phyloP scores from a whole-genome alignment of 2,113 vertebrate species.

The Scomber colias region DNA sequence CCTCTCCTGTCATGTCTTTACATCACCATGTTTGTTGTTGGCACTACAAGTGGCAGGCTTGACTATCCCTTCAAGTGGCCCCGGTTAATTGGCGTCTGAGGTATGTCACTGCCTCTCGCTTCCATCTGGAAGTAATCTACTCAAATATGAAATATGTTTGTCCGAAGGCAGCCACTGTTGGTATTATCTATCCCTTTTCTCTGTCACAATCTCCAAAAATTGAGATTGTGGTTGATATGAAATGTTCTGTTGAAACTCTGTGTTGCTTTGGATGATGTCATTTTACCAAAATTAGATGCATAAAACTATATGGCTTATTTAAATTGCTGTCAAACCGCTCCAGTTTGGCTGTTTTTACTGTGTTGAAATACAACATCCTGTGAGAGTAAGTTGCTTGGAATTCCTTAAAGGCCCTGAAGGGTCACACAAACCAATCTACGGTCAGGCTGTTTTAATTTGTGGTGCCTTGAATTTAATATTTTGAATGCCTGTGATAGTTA shows the following conservation, averaged over 20 bases:
- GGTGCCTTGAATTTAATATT: slow-evolving; percentile 24
- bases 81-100: slow-evolving; percentile 54
- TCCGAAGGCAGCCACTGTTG: slow-evolving; percentile 16
- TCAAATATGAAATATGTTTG: slow-evolving; percentile 60
- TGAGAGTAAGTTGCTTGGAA: slow-evolving; percentile 37
- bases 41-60: slow-evolving; percentile 34
- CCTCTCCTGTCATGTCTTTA: background rate
- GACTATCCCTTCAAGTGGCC: slow-evolving; percentile 51
- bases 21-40: slow-evolving; percentile 31
- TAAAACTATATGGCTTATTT: slow-evolving; percentile 15
- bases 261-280: no score
- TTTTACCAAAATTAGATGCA: no score
- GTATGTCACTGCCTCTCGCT: slow-evolving; percentile 54
- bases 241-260: background rate
- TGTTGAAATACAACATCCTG: background rate
- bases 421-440: slow-evolving; percentile 21
- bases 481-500: slow-evolving; percentile 23
- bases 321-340: slow-evolving; percentile 1
- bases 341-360: slow-evolving; percentile 14
- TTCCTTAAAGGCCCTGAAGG: slow-evolving; percentile 22
- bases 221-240: background rate
- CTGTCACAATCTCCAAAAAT: slow-evolving; percentile 12
- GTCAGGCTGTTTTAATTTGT: slow-evolving; percentile 29
- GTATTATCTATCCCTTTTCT: slow-evolving; percentile 33
- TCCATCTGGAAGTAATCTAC: slow-evolving; percentile 78